Evolutionary conservation across 2,797 vertebrate species (phyloP).

Genomic region (Nyctalus aviator): DNA sequence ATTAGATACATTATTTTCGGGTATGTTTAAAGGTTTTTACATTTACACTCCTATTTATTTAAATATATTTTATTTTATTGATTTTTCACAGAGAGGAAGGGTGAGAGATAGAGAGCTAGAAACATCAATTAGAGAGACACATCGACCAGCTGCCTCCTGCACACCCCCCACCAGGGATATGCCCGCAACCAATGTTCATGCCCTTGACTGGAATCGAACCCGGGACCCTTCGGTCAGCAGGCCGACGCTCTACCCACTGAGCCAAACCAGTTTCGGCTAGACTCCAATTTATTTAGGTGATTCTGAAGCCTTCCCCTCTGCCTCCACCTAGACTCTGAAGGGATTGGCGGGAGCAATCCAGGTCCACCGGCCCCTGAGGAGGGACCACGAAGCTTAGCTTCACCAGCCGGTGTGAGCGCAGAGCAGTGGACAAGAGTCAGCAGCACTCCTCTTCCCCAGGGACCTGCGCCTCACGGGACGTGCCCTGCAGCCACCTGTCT

Average conservation of each 20-base stretch:
- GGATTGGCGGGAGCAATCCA: background rate
- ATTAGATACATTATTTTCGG: background rate
- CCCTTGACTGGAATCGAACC: no score
- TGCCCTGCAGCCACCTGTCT: no score
- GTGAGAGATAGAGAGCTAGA: no score
- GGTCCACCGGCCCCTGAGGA: background rate
- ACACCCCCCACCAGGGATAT: no score
- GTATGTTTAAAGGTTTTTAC: constrained; percentile 46
- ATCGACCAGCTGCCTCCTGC: no score
- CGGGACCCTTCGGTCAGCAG: no score
- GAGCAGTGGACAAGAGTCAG: background rate
- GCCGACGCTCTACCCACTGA: no score
- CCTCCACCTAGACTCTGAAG: background rate
- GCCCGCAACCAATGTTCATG: no score
- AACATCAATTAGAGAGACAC: no score
- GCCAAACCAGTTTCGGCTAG: background rate
- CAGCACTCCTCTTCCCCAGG: background rate
- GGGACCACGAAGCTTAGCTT: background rate
- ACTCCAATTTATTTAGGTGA: background rate
- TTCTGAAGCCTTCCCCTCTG: background rate
- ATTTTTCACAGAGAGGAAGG: no score
- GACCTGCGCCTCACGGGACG: background rate
- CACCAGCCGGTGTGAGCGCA: background rate
- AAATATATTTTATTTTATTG: no score
- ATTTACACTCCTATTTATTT: background rate